Base-by-base conservation (phyloP, 2,888 invertebrate species). In the Timema cristinae region DNA sequence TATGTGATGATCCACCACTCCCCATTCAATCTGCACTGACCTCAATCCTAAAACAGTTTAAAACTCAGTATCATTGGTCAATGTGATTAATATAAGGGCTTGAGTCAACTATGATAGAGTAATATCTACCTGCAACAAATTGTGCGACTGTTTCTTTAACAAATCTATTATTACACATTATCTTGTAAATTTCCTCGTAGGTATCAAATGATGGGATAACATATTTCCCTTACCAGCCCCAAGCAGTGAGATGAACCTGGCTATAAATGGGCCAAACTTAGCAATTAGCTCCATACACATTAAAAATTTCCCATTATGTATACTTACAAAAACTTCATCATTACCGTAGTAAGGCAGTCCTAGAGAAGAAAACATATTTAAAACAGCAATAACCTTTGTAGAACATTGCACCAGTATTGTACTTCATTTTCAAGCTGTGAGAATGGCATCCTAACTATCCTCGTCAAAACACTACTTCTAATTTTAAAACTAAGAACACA, bases 71-170 rank as follows among this genome's bases (percentile, higher is more conserved):
- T 9, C 5, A 6, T 9, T 66, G 66, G 16, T 54, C 54, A 54
- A 13, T 54, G 54, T 54, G 11, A 13, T 11, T n/a, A 54, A 54
- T 54, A 54, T 54, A 15, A 66, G 16, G 9, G 66, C 32, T n/a
- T 66, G 66, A 6, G 66, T 66, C 66, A 66, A 66, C 66, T 32
- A 66, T 15, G 6, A 66, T 66, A 66, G 66, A 66, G 47, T 66
- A 66, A 48, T 66, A 66, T 66, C 7, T 66, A 15, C 5, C 16
- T 8, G 32, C 9, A 66, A 66, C 11, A 66, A 66, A 5, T 66
- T 66, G 16, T 10, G 32, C 32, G 6, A 15, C 9, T 66, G 2
- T 10, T 66, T 66, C 16, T 66, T 66, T 1, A 9, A 66, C 11
- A 32, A 66, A n/a, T 66, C 6, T 66, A 15, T 7, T 66, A 6